phyloP scores from a whole-genome alignment of 2,797 vertebrate genomes.

The Cheirogaleus major region DNA sequence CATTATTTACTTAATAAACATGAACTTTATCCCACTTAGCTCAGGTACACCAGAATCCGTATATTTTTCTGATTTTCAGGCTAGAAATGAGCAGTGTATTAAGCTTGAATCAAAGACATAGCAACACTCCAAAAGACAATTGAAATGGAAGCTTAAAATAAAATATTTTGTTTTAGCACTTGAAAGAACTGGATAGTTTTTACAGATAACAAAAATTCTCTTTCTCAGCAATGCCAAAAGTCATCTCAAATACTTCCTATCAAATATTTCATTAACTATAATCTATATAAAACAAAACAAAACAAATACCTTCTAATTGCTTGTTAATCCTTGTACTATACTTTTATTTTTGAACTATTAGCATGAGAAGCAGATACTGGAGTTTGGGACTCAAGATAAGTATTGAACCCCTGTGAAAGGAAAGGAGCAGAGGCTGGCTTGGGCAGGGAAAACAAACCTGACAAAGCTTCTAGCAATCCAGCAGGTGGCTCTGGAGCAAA shows the following conservation, averaged over 20 bases:
- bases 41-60: not conserved
- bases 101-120: not conserved
- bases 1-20: not conserved
- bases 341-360: slow-evolving; percentile 2
- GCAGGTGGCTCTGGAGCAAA: not conserved
- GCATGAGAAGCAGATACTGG: not conserved
- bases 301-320: not conserved
- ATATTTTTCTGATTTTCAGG: not conserved
- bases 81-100: not conserved
- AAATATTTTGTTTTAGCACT: not conserved
- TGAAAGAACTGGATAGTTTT: not conserved
- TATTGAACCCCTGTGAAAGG: not conserved
- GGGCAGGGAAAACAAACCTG: not conserved
- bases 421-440: not conserved
- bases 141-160: not conserved
- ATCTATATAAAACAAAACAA: not conserved
- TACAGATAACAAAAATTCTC: not conserved
- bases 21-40: not conserved
- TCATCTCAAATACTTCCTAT: not conserved
- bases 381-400: not conserved
- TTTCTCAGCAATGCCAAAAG: not conserved
- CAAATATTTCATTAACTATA: not conserved
- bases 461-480: not conserved
- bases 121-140: not conserved
- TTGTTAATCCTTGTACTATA: not conserved